phyloP scores from a whole-genome alignment of 2,888 invertebrate genomes.

The Heterodera filipjevi region DNA sequence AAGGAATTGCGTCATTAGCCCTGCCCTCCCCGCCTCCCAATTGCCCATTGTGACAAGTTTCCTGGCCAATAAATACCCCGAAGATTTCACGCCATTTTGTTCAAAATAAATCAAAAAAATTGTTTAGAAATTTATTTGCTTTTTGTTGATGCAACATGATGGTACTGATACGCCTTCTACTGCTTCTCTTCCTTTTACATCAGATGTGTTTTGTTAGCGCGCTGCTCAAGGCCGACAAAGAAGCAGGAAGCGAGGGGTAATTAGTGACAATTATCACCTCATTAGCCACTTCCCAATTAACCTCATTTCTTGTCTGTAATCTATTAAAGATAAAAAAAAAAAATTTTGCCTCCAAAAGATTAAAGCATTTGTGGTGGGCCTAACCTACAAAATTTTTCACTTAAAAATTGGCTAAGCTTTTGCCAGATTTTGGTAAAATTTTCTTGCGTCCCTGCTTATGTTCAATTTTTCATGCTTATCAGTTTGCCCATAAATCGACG shows the following conservation, averaged over 20 bases:
- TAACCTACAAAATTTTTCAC: too few species aligned
- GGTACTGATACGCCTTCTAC: not conserved
- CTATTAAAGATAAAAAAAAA: too few species aligned
- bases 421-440: too few species aligned
- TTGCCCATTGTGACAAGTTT: not conserved
- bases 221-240: slow-evolving; percentile 24
- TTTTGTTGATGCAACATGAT: slow-evolving; percentile 4
- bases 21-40: not conserved
- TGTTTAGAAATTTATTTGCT: slow-evolving; percentile 15
- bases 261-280: not conserved
- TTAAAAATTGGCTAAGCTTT: too few species aligned
- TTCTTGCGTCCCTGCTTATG: too few species aligned
- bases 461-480: too few species aligned
- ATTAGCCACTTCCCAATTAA: not conserved
- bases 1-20: not conserved
- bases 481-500: too few species aligned
- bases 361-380: too few species aligned
- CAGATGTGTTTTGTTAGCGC: not conserved
- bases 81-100: too few species aligned
- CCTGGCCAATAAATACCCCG: too few species aligned
- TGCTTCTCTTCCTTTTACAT: not conserved
- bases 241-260: slow-evolving; percentile 12
- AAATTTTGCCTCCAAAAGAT: too few species aligned
- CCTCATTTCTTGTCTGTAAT: not conserved
- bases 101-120: not conserved